Conservation (phyloP, 2,797 vertebrate genomes). For the Zenarchopterus dispar region DNA sequence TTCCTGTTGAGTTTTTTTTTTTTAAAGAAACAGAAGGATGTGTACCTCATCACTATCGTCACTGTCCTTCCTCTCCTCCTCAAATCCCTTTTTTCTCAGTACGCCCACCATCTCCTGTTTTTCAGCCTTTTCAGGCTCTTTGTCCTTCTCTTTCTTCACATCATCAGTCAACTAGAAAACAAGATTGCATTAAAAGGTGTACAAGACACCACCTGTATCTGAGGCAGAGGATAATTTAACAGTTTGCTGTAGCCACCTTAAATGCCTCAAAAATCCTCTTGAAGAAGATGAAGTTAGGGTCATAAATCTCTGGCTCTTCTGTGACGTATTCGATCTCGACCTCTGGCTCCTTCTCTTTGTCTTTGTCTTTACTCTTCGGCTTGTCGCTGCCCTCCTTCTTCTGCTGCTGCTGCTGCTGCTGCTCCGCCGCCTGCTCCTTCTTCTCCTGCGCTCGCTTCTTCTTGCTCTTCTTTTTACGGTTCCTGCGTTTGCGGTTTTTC, state of each 20-base stretch:
- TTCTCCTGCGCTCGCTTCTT: conserved; percentile 79
- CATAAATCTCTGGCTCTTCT: conserved; percentile 91
- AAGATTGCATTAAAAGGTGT: neutral
- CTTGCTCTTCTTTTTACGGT: conserved; percentile 91
- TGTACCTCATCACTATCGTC: conserved; percentile 89
- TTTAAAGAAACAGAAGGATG: rapidly evolving
- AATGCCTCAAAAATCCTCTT: conserved; percentile 94
- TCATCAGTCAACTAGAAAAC: conserved; percentile 88
- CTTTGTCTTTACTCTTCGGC: conserved; percentile 66
- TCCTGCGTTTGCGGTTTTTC: conserved; percentile 91
- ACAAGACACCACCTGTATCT: neutral
- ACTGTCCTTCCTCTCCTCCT: conserved; percentile 89
- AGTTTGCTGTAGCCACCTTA: conserved; percentile 80
- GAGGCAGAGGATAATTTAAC: neutral
- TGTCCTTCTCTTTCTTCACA: conserved; percentile 94
- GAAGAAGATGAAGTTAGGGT: conserved; percentile 94
- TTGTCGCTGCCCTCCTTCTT: conserved; percentile 45
- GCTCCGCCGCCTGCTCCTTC: conserved; percentile 81
- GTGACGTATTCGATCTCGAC: conserved; percentile 93
- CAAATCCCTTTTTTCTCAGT: conserved; percentile 90
- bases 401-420: conserved; percentile 65
- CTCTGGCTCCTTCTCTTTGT: conserved; percentile 79
- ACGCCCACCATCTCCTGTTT: conserved; percentile 79
- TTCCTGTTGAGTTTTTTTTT: rapidly evolving
- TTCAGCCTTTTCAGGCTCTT: conserved; percentile 90